Percentiles rank a stretch among this genome's conserved stretches.
Evolutionary conservation across 2,888 invertebrate genomes (phyloP).

Genomic region (Halictus ligatus): DNA sequence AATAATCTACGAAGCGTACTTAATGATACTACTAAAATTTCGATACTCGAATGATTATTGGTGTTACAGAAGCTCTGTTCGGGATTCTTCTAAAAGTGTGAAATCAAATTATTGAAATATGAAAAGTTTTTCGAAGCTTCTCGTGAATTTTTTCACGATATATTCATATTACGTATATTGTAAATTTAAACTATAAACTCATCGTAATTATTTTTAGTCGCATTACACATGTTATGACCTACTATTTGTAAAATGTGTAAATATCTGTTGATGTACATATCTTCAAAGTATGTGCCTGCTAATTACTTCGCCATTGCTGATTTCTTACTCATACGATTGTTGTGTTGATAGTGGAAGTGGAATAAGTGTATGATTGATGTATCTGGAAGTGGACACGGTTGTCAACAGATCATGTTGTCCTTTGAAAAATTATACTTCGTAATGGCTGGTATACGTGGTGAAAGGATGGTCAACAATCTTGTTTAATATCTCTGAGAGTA

Average conservation of each 20-base stretch:
- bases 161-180: not conserved
- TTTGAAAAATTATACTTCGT: not conserved
- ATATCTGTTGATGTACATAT: not conserved
- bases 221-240: not conserved
- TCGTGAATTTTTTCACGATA: not conserved
- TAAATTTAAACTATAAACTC: not conserved
- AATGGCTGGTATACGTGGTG: not conserved
- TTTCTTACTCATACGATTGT: not conserved
- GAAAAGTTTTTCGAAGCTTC: not conserved
- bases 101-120: not conserved
- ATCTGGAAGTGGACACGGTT: not conserved
- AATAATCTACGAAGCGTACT: constrained; percentile 22
- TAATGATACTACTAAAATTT: not conserved
- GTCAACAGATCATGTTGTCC: not conserved
- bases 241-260: not conserved
- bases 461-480: not conserved
- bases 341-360: not conserved
- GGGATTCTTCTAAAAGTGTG: constrained; percentile 6
- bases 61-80: not conserved
- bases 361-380: not conserved
- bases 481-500: not conserved
- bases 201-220: not conserved
- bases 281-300: not conserved
- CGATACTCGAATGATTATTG: not conserved
- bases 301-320: not conserved